Evolutionary conservation across 2,888 invertebrate species (phyloP), one percentile per base, ranked within the genome.

Genomic region (Acronicta aceris): DNA sequence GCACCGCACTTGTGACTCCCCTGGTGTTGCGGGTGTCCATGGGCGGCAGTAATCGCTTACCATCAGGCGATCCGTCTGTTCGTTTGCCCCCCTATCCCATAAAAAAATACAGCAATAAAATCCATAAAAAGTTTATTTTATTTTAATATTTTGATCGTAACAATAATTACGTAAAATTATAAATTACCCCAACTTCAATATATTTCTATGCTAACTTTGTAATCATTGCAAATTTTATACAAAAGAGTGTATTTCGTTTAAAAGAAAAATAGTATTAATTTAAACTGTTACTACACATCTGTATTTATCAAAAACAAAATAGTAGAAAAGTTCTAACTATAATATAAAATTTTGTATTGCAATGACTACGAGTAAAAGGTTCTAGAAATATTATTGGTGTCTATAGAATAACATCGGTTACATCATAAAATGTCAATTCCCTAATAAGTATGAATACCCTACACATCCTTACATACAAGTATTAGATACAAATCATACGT

Each of bases 401-500:
- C 78, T 84, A 85, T 80, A 82, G 75, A 85, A 80, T 77, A 75
- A 86, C 81, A 86, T 82, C 69, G 82, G 79, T 84, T 86, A 88
- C 67, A 82, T 76, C 54, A 78, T 76, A 82, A 79, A 79, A 82
- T 81, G 81, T 91, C 90, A 91, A 90, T 91, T 89, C 90, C 89
- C 89, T 92, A 91, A 87, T 72, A 77, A 81, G 62, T 87, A 88
- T 79, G 82, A 83, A 76, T 89, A 90, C 86, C 89, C 90, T 90
- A 92, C 86, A 81, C 82, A 82, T 85, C 82, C 86, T 87, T 89
- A 90, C 76, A 83, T 74, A 74, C 76, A 87, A 78, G 74, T 82
- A 74, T 79, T 78, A 81, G 70, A 82, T 71, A 74, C 81, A 79
- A 79, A 78, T 76, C 74, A 74, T 77, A 81, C 61, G 63, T 60